These are phyloP conservation scores for Leptinotarsa undecemlineata DNA, from an alignment of 1,140 invertebrate genomes.

Conservation along the genomic window DNA sequence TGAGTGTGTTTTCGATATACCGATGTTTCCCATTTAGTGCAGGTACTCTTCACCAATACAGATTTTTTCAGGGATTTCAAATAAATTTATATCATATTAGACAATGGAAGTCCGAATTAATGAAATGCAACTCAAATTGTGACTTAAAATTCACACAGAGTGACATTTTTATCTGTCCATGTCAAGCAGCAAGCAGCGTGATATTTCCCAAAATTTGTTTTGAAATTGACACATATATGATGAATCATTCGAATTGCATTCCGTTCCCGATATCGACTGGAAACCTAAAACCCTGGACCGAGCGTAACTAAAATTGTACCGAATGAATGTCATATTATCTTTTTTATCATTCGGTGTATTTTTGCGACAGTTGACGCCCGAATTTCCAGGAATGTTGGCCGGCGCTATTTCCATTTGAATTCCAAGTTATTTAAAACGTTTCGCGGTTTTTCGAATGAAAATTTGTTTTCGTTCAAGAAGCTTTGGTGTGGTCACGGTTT, in stretches of 20 bases:
- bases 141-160: too few relatives aligned
- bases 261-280: background rate
- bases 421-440: background rate
- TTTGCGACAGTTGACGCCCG: background rate
- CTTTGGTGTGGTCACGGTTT: background rate
- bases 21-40: too few relatives aligned
- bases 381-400: slow-evolving; percentile 1
- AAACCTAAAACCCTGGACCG: background rate
- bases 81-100: too few relatives aligned
- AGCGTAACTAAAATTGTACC: background rate
- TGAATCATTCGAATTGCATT: background rate
- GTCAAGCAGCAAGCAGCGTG: too few relatives aligned
- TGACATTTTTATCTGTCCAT: too few relatives aligned
- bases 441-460: background rate
- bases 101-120: too few relatives aligned
- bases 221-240: too few relatives aligned
- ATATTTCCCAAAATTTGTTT: too few relatives aligned
- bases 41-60: too few relatives aligned
- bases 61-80: too few relatives aligned
- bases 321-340: background rate
- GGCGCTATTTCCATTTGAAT: background rate
- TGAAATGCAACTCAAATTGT: too few relatives aligned
- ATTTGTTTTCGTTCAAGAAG: background rate
- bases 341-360: background rate
- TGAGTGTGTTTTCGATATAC: too few relatives aligned